These are phyloP conservation scores for Mastomys coucha DNA, from an alignment of 2,113 vertebrate genomes.

Conservation along the genomic window DNA sequence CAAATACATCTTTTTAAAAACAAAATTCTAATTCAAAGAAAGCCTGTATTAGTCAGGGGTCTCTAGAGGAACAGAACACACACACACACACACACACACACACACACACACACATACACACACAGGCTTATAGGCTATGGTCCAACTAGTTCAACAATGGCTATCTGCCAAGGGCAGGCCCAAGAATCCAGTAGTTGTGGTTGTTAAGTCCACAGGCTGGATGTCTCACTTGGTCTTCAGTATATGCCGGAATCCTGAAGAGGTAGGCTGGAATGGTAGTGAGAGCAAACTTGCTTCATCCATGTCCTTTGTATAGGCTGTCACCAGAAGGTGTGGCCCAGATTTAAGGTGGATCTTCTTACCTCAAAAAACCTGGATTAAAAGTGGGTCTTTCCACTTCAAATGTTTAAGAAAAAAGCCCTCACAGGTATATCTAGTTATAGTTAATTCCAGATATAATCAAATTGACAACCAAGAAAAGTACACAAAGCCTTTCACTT, in stretches of 20 bases:
- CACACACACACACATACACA: too few relatives aligned
- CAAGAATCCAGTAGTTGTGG: neutral
- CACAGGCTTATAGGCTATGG: neutral
- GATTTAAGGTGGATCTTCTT: neutral
- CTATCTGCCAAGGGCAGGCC: neutral
- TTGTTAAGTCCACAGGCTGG: neutral
- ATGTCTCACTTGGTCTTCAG: neutral
- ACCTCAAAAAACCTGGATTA: neutral
- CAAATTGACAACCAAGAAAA: neutral
- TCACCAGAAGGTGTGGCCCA: neutral
- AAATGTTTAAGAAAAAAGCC: neutral
- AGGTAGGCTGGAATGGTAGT: neutral
- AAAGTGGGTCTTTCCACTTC: neutral
- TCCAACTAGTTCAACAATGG: neutral
- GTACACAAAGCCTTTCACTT: neutral
- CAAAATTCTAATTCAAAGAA: neutral
- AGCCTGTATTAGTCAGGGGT: neutral
- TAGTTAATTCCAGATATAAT: neutral
- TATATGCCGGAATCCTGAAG: neutral
- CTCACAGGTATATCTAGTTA: neutral
- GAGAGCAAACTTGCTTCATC: neutral
- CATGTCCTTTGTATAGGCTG: neutral
- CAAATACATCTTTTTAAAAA: neutral
- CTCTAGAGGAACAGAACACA: neutral
- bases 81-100: neutral